Conservation (phyloP, 2,797 vertebrate genomes). For the Garrulus glandarius region DNA sequence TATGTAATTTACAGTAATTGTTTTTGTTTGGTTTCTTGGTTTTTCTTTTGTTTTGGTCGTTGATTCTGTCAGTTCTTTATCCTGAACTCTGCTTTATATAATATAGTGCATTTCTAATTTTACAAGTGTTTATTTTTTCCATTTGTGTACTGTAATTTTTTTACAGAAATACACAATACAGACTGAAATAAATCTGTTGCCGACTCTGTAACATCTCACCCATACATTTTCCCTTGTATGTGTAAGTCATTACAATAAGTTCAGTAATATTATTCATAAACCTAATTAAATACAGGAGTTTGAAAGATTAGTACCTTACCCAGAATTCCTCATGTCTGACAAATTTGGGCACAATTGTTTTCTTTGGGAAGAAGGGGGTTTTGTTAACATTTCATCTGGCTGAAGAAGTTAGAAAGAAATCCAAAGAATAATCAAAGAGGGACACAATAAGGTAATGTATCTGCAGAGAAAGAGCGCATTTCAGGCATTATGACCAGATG, state of each 20-base stretch:
- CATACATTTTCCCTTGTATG: not conserved
- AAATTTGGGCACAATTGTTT: not conserved
- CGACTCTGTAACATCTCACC: not conserved
- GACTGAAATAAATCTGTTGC: not conserved
- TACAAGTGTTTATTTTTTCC: not conserved
- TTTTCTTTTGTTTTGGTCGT: not conserved
- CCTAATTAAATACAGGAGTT: not conserved
- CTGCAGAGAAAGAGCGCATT: not conserved
- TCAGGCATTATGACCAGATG: not conserved
- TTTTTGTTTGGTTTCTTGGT: not conserved
- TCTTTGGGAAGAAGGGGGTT: not conserved
- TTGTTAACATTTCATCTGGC: not conserved
- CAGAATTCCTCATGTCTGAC: not conserved
- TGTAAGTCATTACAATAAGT: not conserved
- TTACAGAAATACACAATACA: not conserved
- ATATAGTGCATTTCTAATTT: not conserved
- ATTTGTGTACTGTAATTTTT: not conserved
- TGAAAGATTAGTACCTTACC: not conserved
- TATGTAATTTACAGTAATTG: not conserved
- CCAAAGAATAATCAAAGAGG: not conserved
- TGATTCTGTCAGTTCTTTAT: not conserved
- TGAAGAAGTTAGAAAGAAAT: not conserved
- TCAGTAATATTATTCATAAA: not conserved
- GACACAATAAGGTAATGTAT: not conserved
- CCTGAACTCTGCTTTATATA: not conserved